These are phyloP conservation scores for Henricia sp. DNA, from an alignment of 53 echinoderm and acorn worm genomes.

Conservation along the genomic window DNA sequence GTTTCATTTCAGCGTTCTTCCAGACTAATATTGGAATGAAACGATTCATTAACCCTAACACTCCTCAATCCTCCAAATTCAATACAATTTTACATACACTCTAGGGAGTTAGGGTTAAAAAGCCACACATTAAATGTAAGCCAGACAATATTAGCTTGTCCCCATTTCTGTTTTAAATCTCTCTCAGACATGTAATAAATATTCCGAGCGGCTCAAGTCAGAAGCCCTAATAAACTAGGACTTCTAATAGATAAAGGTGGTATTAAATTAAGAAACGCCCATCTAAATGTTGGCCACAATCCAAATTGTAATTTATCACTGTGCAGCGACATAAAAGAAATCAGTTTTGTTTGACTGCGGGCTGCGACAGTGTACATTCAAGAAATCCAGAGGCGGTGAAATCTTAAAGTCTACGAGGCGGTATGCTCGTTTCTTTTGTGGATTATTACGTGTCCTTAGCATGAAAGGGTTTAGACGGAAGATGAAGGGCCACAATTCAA, in stretches of 20 bases:
- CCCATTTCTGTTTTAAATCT: too few relatives aligned
- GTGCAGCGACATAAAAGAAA: not conserved
- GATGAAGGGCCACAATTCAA: slow-evolving; percentile 28
- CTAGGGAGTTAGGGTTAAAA: too few relatives aligned
- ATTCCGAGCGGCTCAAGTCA: not conserved
- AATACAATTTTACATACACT: not conserved
- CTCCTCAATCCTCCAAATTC: too few relatives aligned
- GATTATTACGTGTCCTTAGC: not conserved
- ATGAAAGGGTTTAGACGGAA: not conserved
- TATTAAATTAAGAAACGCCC: slow-evolving; percentile 35
- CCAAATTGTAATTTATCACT: slow-evolving; percentile 18
- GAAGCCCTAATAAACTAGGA: not conserved
- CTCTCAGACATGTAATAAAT: slow-evolving; percentile 10
- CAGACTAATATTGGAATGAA: not conserved
- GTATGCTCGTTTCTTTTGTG: not conserved
- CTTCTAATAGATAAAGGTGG: slow-evolving; percentile 30
- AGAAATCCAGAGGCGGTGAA: not conserved
- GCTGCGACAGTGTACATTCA: slow-evolving; percentile 6
- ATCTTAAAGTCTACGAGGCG: not conserved
- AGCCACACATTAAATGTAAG: too few relatives aligned
- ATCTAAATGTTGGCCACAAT: slow-evolving; percentile 19
- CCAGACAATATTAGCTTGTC: too few relatives aligned
- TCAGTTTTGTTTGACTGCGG: not conserved
- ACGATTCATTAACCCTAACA: not conserved
- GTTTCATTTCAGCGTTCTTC: not conserved